Conservation (phyloP, 1,140 invertebrate species). For the Epicauta chinensis region DNA sequence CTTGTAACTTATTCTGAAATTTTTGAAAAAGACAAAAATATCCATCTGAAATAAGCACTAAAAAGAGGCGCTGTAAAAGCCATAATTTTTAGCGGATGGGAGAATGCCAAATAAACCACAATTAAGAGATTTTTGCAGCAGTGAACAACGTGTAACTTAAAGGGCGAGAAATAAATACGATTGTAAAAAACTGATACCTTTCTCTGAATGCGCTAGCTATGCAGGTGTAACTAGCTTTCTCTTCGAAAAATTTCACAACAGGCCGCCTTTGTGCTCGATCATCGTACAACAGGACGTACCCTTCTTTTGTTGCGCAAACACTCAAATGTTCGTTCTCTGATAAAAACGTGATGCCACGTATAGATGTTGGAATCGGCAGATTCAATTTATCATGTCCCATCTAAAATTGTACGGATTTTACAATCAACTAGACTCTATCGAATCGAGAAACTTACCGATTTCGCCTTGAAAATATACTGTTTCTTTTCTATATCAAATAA, state of each 20-base stretch:
- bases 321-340: slow-evolving; percentile 24
- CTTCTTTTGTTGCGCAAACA: slow-evolving; percentile 37
- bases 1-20: too few relatives aligned
- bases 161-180: too few relatives aligned
- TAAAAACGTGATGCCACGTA: slow-evolving; percentile 35
- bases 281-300: slow-evolving; percentile 48
- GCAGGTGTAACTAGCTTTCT: slow-evolving; percentile 36
- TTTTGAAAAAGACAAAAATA: too few relatives aligned
- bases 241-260: slow-evolving; percentile 42
- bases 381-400: slow-evolving; percentile 39
- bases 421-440: not conserved
- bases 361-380: slow-evolving; percentile 37
- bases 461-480: slow-evolving; percentile 58
- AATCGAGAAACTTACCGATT: slow-evolving; percentile 46
- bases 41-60: too few relatives aligned
- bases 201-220: slow-evolving; percentile 40
- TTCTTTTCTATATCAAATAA: slow-evolving; percentile 59
- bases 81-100: too few relatives aligned
- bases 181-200: slow-evolving; percentile 32
- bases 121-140: too few relatives aligned
- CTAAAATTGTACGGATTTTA: slow-evolving; percentile 22
- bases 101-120: too few relatives aligned
- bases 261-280: slow-evolving; percentile 47
- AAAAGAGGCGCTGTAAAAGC: too few relatives aligned
- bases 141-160: too few relatives aligned